phyloP scores from a whole-genome alignment of 2,888 invertebrate species.

The Cyrtodaria siliqua region DNA sequence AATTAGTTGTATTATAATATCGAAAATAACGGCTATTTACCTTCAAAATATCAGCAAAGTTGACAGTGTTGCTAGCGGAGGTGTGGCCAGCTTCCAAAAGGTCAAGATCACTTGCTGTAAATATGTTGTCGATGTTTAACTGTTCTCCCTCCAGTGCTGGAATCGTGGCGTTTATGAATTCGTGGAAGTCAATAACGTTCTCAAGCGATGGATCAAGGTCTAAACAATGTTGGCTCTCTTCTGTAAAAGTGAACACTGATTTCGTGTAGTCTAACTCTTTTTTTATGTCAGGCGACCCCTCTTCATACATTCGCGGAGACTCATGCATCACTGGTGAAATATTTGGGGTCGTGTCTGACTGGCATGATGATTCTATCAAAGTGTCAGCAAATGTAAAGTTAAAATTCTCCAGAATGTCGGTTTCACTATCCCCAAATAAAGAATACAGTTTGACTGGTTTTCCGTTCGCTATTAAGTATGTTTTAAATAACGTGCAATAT shows the following conservation, averaged over 20 bases:
- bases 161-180: slow-evolving; percentile 90
- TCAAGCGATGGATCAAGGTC: slow-evolving; percentile 95
- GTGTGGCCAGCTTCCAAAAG: slow-evolving; percentile 53
- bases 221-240: slow-evolving; percentile 46
- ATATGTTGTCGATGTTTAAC: slow-evolving; percentile 54
- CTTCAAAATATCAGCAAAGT: slow-evolving; percentile 41
- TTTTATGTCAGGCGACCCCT: slow-evolving; percentile 44
- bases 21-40: slow-evolving; percentile 18
- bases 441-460: slow-evolving; percentile 52
- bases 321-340: slow-evolving; percentile 45
- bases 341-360: slow-evolving; percentile 59
- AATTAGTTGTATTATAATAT: no score
- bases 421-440: slow-evolving; percentile 31
- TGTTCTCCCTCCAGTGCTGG: slow-evolving; percentile 54
- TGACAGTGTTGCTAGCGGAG: slow-evolving; percentile 35
- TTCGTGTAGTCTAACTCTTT: slow-evolving; percentile 45
- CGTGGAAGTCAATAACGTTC: slow-evolving; percentile 96
- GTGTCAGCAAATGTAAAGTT: slow-evolving; percentile 68
- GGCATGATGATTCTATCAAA: slow-evolving; percentile 72
- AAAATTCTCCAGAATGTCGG: slow-evolving; percentile 71
- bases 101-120: slow-evolving; percentile 57
- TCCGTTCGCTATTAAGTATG: slow-evolving; percentile 8
- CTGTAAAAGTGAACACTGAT: slow-evolving; percentile 49
- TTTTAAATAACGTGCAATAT: background rate
- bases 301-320: slow-evolving; percentile 71